These are phyloP conservation scores for Chromobotia macracanthus DNA, from an alignment of 2,797 vertebrate species.

Conservation along the genomic window DNA sequence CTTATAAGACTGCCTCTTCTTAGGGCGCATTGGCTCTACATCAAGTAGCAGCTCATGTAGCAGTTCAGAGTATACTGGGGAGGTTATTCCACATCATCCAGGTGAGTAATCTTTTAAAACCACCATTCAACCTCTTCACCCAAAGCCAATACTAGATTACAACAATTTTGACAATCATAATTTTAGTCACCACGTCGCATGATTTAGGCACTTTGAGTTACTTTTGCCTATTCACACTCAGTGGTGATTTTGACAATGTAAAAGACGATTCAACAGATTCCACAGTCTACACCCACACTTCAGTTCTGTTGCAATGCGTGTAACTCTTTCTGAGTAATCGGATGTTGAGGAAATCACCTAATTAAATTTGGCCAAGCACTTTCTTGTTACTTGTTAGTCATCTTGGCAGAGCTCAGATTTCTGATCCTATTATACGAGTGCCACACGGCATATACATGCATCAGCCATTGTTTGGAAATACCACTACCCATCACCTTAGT, in stretches of 20 bases:
- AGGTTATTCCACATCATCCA: constrained; percentile 88
- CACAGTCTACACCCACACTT: not conserved
- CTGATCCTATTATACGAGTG: not conserved
- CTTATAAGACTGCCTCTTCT: constrained; percentile 11
- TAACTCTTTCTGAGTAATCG: not conserved
- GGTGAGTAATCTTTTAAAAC: constrained; percentile 68
- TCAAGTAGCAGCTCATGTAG: constrained; percentile 93
- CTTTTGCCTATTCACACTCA: not conserved
- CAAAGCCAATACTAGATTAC: not conserved
- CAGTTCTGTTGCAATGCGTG: not conserved
- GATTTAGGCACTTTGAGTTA: too few relatives aligned
- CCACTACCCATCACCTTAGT: too few relatives aligned
- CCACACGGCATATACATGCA: not conserved
- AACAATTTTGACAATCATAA: not conserved
- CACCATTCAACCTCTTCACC: too few relatives aligned
- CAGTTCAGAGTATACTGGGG: constrained; percentile 87
- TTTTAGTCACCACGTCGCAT: too few relatives aligned
- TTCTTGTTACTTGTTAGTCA: not conserved
- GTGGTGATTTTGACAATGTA: not conserved
- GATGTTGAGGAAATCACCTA: not conserved
- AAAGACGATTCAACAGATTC: not conserved
- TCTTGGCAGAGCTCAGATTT: not conserved
- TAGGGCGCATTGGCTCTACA: constrained; percentile 92
- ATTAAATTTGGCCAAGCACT: not conserved
- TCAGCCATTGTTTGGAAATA: not conserved